Evolutionary conservation across 2,113 vertebrate genomes (phyloP).

Genomic region (Lagopus leucura): DNA sequence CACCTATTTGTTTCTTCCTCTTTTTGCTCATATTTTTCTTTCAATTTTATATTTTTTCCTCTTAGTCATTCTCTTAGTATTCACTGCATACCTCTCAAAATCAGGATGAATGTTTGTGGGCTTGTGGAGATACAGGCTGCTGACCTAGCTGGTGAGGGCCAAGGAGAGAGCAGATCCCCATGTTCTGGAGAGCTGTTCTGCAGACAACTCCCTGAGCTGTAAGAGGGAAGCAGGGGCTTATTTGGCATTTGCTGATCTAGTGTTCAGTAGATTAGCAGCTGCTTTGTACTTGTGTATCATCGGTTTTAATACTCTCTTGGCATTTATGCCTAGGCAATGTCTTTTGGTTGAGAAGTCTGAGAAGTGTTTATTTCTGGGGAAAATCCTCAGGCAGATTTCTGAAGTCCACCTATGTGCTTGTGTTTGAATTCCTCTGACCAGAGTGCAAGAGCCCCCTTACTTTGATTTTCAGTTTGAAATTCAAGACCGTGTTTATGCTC

Average conservation of each 20-base stretch:
- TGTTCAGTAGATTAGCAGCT: not conserved
- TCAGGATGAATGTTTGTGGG: not conserved
- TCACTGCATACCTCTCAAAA: not conserved
- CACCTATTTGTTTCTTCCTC: not conserved
- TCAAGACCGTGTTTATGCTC: not conserved
- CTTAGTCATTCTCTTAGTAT: not conserved
- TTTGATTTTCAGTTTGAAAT: not conserved
- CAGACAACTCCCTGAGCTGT: fast-evolving
- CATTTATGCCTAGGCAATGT: not conserved
- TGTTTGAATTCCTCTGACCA: not conserved
- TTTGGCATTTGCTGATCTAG: not conserved
- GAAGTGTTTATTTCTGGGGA: not conserved
- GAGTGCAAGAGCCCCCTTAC: not conserved
- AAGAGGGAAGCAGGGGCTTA: not conserved
- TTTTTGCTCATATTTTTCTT: not conserved
- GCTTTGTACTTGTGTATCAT: not conserved
- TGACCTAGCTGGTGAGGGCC: not conserved
- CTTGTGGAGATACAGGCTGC: not conserved
- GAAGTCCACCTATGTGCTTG: fast-evolving
- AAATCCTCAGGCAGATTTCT: not conserved
- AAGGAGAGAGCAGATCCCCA: not conserved
- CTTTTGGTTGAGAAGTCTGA: not conserved
- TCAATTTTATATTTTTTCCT: not conserved
- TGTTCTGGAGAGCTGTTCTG: fast-evolving
- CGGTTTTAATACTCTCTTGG: not conserved